Evolutionary conservation across 2,113 vertebrate species (phyloP).

Genomic region (Limnothrissa miodon): DNA sequence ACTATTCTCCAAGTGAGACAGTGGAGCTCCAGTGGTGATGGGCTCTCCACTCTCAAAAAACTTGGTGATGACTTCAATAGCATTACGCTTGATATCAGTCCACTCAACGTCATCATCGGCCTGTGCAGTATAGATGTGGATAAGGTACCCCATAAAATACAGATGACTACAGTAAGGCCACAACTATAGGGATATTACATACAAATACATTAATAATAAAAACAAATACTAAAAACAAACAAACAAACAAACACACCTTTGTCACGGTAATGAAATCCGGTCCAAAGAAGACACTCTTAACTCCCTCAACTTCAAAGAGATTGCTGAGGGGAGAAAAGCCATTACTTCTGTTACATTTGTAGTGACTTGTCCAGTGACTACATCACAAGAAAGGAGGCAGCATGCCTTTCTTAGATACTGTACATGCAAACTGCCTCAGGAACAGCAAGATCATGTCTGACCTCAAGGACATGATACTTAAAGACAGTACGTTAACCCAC

Average conservation of each 20-base stretch:
- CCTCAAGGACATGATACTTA: background rate
- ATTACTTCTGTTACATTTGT: background rate
- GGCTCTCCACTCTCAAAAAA: constrained; percentile 74
- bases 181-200: background rate
- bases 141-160: background rate
- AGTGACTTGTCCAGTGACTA: background rate
- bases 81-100: constrained; percentile 68
- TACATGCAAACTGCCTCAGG: background rate
- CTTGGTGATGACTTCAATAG: constrained; percentile 63
- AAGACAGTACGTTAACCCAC: background rate
- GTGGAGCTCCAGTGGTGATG: constrained; percentile 63
- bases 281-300: constrained; percentile 79
- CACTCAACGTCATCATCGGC: constrained; percentile 71
- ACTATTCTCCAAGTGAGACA: constrained; percentile 66
- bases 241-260: no score
- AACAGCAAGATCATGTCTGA: background rate
- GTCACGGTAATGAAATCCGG: constrained; percentile 80
- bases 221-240: constrained; percentile 46
- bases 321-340: constrained; percentile 57
- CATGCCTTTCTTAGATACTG: background rate
- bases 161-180: background rate
- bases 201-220: background rate
- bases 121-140: constrained; percentile 56
- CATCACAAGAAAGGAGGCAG: background rate
- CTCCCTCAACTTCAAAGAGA: constrained; percentile 78